Percentiles rank a stretch among this genome's conserved stretches.
Evolutionary conservation across 2,113 vertebrate genomes (phyloP).

Genomic region (Notarius lentiginosus): DNA sequence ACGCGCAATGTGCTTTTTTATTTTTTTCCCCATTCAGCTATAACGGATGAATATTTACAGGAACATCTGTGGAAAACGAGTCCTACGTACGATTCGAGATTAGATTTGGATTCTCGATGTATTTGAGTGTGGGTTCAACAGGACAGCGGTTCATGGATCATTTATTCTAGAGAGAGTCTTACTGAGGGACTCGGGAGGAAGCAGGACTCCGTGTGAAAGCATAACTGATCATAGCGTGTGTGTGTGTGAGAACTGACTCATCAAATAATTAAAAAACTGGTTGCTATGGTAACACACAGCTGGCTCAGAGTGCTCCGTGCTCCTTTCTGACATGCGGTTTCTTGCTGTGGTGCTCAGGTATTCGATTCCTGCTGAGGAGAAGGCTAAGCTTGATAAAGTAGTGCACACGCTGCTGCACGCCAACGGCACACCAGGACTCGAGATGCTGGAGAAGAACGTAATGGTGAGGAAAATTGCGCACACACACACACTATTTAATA

Average conservation of each 20-base stretch:
- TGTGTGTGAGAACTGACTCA: neutral
- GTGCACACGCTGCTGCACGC: conserved; percentile 98
- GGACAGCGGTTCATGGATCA: neutral
- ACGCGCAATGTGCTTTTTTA: neutral
- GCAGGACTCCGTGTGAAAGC: neutral
- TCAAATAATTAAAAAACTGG: conserved; percentile 3
- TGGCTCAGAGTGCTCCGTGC: neutral
- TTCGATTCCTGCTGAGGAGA: conserved; percentile 99
- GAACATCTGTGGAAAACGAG: neutral
- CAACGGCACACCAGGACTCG: conserved; percentile 96
- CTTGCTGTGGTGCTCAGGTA: conserved; percentile 77
- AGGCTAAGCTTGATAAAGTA: conserved; percentile 96
- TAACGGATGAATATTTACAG: no score
- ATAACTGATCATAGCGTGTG: neutral
- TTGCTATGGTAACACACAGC: conserved; percentile 28
- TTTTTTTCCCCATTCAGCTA: no score
- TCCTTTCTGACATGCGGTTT: neutral
- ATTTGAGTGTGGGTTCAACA: neutral
- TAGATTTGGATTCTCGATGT: no score
- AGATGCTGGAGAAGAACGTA: conserved; percentile 98
- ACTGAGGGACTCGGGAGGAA: conserved; percentile 22
- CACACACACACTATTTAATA: neutral
- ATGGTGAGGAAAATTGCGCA: conserved; percentile 76
- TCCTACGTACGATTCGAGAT: neutral
- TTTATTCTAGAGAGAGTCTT: neutral